A percentile compares a stretch with the other conserved stretches of the same genome.
Evolutionary conservation across 2,797 vertebrate species (phyloP).

Genomic region (Orestias chungarensis): DNA sequence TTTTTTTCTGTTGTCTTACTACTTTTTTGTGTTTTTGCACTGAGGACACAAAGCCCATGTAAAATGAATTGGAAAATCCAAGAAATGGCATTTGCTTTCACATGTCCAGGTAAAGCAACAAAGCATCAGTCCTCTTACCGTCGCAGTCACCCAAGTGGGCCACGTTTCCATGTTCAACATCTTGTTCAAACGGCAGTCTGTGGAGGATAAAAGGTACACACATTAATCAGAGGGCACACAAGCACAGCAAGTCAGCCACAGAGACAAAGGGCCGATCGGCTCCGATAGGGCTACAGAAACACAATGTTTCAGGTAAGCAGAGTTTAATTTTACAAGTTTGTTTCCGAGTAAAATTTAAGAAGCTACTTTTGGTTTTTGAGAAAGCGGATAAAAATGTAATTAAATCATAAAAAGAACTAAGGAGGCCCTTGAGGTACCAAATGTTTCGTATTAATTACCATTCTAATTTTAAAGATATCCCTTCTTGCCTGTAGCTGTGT

Average conservation of each 20-base stretch:
- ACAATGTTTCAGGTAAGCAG: constrained; percentile 49
- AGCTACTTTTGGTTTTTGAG: constrained; percentile 11
- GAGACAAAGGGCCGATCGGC: constrained; percentile 56
- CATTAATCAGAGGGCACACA: constrained; percentile 69
- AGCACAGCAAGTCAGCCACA: constrained; percentile 25
- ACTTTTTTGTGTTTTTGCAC: constrained; percentile 36
- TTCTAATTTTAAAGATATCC: constrained; percentile 46
- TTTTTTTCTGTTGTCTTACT: constrained; percentile 26
- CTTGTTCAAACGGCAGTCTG: constrained; percentile 92
- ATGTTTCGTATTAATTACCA: constrained; percentile 47
- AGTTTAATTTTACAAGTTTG: constrained; percentile 17
- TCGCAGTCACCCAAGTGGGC: constrained; percentile 93
- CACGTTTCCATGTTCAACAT: constrained; percentile 88
- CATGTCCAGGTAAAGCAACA: constrained; percentile 22
- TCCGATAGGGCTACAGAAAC: constrained; percentile 56
- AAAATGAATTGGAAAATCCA: constrained; percentile 39
- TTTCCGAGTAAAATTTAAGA: neutral
- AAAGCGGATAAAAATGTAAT: constrained; percentile 10
- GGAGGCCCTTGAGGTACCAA: constrained; percentile 23
- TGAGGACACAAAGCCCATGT: constrained; percentile 36
- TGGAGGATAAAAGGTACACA: constrained; percentile 60
- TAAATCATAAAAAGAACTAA: constrained; percentile 12
- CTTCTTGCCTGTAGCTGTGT: constrained; percentile 38
- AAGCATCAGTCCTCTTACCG: constrained; percentile 78
- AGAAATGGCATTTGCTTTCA: constrained; percentile 38